These are phyloP conservation scores for Alectoris magna DNA, from an alignment of 2,797 vertebrate species.

Conservation along the genomic window DNA sequence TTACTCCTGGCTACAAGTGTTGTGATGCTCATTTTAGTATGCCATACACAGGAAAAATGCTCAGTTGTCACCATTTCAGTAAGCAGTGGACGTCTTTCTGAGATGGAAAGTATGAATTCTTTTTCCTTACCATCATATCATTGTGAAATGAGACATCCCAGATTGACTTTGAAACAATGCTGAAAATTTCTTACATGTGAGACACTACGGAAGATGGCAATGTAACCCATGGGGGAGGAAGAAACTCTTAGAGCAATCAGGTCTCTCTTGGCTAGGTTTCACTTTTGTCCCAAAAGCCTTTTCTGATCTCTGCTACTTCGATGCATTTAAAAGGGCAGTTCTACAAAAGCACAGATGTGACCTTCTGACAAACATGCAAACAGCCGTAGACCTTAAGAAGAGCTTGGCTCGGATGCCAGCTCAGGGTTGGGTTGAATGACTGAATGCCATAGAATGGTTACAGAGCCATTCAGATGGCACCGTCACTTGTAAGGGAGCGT, in stretches of 20 bases:
- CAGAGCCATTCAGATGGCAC: background rate
- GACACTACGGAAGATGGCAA: background rate
- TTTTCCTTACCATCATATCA: background rate
- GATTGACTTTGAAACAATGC: background rate
- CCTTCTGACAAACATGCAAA: background rate
- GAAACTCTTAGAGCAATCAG: background rate
- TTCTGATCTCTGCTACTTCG: background rate
- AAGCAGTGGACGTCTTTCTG: background rate
- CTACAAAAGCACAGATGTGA: background rate
- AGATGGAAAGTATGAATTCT: background rate
- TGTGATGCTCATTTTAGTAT: background rate
- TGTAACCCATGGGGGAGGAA: fast-evolving
- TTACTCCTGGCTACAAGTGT: background rate
- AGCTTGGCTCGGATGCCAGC: background rate
- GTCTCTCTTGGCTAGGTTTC: background rate
- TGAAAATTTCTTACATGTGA: background rate
- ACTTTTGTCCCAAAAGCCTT: background rate
- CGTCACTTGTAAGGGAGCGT: background rate
- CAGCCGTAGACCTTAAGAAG: background rate
- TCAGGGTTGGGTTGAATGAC: background rate
- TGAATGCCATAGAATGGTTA: background rate
- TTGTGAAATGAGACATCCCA: background rate
- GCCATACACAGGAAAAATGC: background rate
- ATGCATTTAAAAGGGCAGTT: conserved; percentile 3
- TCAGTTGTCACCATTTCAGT: background rate